These are phyloP conservation scores for Antheraea mylitta DNA, from an alignment of 1,140 invertebrate species.

Conservation along the genomic window DNA sequence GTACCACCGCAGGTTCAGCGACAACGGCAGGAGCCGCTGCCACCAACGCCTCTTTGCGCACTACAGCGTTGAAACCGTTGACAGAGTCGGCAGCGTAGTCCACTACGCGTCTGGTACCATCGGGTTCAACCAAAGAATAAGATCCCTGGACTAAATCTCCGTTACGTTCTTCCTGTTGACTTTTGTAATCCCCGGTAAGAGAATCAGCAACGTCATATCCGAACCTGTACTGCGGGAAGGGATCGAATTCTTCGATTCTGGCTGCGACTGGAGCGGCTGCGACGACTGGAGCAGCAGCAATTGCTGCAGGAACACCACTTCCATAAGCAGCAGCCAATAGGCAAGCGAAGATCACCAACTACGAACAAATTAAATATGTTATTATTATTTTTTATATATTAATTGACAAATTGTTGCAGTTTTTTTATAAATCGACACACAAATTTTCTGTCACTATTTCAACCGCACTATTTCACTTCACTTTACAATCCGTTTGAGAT, in stretches of 20 bases:
- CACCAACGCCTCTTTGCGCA: conserved; percentile 67
- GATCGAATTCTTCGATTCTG: conserved; percentile 79
- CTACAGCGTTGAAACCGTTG: conserved; percentile 82
- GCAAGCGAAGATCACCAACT: conserved; percentile 64
- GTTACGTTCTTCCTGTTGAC: conserved; percentile 80
- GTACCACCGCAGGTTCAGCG: conserved; percentile 47
- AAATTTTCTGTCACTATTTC: conserved; percentile 39
- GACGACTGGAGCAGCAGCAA: conserved; percentile 57
- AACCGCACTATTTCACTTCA: conserved; percentile 46
- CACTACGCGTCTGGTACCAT: conserved; percentile 79
- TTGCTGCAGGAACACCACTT: conserved; percentile 52
- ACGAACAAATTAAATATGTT: conserved; percentile 30
- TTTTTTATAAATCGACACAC: conserved; percentile 11
- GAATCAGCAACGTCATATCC: conserved; percentile 81
- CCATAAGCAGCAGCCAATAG: conserved; percentile 53
- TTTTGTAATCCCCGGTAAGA: conserved; percentile 82
- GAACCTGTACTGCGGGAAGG: conserved; percentile 81
- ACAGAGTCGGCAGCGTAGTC: conserved; percentile 80
- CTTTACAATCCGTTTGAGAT: conserved; percentile 53
- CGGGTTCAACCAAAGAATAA: conserved; percentile 80
- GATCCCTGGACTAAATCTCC: conserved; percentile 81
- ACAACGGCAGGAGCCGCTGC: conserved; percentile 59
- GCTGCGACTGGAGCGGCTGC: conserved; percentile 56
- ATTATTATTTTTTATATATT: not conserved
- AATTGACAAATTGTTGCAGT: not conserved